Evolutionary conservation across 2,113 vertebrate genomes (phyloP).

Genomic region (Nothobranchius kuhntae): DNA sequence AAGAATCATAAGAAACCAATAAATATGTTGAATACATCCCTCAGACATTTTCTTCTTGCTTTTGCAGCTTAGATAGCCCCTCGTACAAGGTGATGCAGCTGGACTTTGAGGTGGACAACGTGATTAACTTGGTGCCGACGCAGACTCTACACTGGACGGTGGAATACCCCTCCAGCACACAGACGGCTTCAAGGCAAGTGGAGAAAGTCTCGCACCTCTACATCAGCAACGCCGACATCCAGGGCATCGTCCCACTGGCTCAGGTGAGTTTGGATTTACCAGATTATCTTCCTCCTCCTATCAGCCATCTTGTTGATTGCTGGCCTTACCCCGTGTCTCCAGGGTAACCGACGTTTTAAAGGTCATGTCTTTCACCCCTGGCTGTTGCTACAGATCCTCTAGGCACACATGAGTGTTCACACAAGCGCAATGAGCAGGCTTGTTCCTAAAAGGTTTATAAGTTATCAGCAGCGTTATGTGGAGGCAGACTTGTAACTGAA

Average conservation of each 20-base stretch:
- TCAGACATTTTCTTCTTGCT: background rate
- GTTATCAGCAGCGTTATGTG: conserved; percentile 28
- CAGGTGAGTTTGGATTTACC: conserved; percentile 78
- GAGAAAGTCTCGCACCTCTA: conserved; percentile 86
- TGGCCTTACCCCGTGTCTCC: conserved; percentile 15
- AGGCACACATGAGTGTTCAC: conserved; percentile 28
- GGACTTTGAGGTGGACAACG: conserved; percentile 90
- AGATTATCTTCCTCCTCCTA: conserved; percentile 15
- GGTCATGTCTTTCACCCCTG: conserved; percentile 64
- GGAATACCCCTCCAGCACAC: conserved; percentile 82
- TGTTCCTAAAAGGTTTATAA: conserved; percentile 27
- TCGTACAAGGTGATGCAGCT: conserved; percentile 91
- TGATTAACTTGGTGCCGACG: conserved; percentile 83
- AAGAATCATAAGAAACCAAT: no score
- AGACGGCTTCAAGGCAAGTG: conserved; percentile 67
- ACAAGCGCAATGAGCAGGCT: conserved; percentile 31
- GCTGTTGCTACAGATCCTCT: conserved; percentile 41
- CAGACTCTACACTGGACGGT: conserved; percentile 92
- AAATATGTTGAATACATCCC: no score
- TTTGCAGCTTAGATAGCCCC: conserved; percentile 80
- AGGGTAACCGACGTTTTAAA: conserved; percentile 61
- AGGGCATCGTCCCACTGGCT: conserved; percentile 89
- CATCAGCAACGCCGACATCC: conserved; percentile 84
- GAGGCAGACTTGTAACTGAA: background rate
- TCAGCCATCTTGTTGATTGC: conserved; percentile 14